A percentile compares a stretch with the other conserved stretches of the same genome.
phyloP scores from a whole-genome alignment of 2,888 invertebrate genomes.

The Norana najaformis region DNA sequence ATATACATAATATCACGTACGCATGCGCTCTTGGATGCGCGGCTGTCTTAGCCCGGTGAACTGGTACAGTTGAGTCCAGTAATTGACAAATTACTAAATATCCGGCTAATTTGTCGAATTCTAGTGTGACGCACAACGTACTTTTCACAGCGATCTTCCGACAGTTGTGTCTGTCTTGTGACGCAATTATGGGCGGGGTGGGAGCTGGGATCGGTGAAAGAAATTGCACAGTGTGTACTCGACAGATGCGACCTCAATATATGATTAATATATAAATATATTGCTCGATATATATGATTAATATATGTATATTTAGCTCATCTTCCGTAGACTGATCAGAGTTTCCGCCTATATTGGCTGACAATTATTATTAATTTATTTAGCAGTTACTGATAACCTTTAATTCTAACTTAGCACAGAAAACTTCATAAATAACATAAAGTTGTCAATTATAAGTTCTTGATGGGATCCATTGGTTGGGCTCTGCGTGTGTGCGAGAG shows the following conservation, averaged over 20 bases:
- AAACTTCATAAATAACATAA: too few relatives aligned
- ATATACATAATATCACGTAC: background rate
- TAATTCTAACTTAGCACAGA: too few relatives aligned
- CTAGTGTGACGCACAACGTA: background rate
- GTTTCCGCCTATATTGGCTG: background rate
- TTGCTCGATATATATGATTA: background rate
- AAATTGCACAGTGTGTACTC: background rate
- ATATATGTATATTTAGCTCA: too few relatives aligned
- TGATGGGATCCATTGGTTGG: too few relatives aligned
- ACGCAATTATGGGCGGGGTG: background rate
- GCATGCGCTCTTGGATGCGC: background rate
- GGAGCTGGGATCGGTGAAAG: background rate
- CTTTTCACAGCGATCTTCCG: background rate
- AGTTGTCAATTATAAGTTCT: too few relatives aligned
- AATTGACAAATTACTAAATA: conserved; percentile 13
- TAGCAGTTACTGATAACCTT: background rate
- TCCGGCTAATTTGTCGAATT: conserved; percentile 5
- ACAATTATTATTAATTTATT: background rate
- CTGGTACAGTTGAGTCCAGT: background rate
- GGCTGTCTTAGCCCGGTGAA: background rate
- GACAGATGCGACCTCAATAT: background rate
- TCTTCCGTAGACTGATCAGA: background rate
- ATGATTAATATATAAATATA: background rate
- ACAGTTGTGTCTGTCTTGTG: background rate
- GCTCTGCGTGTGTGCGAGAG: too few relatives aligned